Evolutionary conservation across 2,113 vertebrate genomes (phyloP).

Genomic region (Recurvirostra avosetta): DNA sequence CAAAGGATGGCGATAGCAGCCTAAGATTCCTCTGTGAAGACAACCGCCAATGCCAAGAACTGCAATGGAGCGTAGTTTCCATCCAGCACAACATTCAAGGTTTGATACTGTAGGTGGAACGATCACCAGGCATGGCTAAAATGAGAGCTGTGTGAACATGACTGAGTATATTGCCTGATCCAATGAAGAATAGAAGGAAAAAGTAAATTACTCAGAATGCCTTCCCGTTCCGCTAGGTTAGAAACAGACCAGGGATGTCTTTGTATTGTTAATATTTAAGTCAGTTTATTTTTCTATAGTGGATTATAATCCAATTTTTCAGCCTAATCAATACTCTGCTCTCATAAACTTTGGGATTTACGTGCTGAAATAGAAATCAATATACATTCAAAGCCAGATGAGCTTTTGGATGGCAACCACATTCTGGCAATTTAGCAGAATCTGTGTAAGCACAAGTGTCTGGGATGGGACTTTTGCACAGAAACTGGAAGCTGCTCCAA

Average conservation of each 20-base stretch:
- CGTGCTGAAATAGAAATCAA: neutral
- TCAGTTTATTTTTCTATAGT: conserved; percentile 68
- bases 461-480: neutral
- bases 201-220: conserved; percentile 75
- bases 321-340: conserved; percentile 77
- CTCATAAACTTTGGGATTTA: conserved; percentile 52
- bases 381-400: neutral
- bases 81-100: fast-evolving
- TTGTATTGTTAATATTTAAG: conserved; percentile 75
- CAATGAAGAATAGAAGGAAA: neutral
- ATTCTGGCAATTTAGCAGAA: neutral
- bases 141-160: neutral
- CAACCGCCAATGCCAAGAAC: neutral
- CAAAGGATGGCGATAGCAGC: neutral
- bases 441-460: neutral
- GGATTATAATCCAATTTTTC: conserved; percentile 72
- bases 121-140: neutral
- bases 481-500: neutral
- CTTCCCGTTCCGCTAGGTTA: conserved; percentile 67
- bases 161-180: neutral
- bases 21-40: neutral
- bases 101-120: neutral
- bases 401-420: neutral
- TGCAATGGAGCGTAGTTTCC: neutral
- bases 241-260: conserved; percentile 72